Percentiles rank a stretch among this genome's conserved stretches.
These are phyloP conservation scores for Pantherophis alleghaniensis DNA, from an alignment of 2,797 vertebrate genomes.

Conservation along the genomic window DNA sequence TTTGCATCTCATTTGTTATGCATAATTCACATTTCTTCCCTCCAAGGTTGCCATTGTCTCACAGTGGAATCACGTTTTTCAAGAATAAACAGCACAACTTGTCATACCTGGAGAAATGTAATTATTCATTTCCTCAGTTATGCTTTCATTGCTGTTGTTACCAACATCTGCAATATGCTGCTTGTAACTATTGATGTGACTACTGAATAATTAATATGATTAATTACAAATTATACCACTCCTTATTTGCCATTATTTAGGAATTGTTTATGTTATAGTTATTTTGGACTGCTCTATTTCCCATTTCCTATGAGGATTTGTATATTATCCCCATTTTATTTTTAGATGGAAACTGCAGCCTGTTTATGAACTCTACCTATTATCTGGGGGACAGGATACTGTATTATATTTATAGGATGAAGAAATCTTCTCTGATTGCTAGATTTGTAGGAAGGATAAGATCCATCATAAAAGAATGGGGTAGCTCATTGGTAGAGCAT, in stretches of 20 bases:
- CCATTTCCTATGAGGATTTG: neutral
- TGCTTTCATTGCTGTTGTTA: neutral
- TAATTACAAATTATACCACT: neutral
- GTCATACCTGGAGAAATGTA: neutral
- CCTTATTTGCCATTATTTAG: neutral
- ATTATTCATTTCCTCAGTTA: neutral
- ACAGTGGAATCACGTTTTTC: neutral
- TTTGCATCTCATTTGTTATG: neutral
- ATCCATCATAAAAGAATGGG: neutral
- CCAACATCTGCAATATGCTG: neutral
- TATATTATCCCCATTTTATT: neutral
- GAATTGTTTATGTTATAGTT: neutral
- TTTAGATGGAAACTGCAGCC: neutral
- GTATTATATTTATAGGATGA: neutral
- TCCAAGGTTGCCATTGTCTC: neutral
- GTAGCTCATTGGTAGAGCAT: neutral
- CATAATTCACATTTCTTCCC: neutral
- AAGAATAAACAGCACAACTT: neutral
- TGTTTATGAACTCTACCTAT: neutral
- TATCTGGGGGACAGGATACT: neutral
- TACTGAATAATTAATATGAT: neutral
- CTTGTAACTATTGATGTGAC: neutral
- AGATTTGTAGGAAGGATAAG: neutral
- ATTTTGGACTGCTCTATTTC: neutral
- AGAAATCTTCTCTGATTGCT: neutral